Conservation (phyloP, 1,140 invertebrate genomes). For the Saccostrea cuccullata region DNA sequence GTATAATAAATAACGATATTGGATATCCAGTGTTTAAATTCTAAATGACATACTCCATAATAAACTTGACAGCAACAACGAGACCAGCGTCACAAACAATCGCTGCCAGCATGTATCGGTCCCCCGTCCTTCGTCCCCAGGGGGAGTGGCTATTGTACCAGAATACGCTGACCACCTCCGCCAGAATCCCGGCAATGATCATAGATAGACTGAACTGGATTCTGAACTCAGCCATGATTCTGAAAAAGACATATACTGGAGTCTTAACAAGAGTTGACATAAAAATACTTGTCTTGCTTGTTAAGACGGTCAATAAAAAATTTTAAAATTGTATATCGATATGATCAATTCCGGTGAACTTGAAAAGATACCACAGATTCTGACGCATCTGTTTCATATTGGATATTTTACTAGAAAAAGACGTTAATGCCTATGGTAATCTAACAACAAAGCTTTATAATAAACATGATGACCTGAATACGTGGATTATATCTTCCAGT, state of each 20-base stretch:
- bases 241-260: neutral
- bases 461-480: too few species aligned
- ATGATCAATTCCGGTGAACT: too few species aligned
- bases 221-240: conserved; percentile 64
- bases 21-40: neutral
- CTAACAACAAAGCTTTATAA: too few species aligned
- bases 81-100: conserved; percentile 68
- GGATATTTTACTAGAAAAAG: too few species aligned
- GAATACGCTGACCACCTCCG: conserved; percentile 66
- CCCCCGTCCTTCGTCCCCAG: conserved; percentile 65
- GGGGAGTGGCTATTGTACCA: conserved; percentile 67
- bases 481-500: too few species aligned
- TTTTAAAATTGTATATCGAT: too few species aligned
- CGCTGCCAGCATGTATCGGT: conserved; percentile 69
- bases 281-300: too few species aligned
- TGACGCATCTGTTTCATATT: too few species aligned
- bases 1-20: too few species aligned
- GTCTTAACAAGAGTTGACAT: neutral
- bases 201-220: conserved; percentile 69
- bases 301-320: too few species aligned
- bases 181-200: conserved; percentile 68
- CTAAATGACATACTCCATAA: conserved; percentile 64
- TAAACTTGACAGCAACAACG: conserved; percentile 65
- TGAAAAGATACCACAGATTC: too few species aligned
- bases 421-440: too few species aligned